These are phyloP conservation scores for Hyppa rectilinea DNA, from an alignment of 2,888 invertebrate species.

Conservation along the genomic window DNA sequence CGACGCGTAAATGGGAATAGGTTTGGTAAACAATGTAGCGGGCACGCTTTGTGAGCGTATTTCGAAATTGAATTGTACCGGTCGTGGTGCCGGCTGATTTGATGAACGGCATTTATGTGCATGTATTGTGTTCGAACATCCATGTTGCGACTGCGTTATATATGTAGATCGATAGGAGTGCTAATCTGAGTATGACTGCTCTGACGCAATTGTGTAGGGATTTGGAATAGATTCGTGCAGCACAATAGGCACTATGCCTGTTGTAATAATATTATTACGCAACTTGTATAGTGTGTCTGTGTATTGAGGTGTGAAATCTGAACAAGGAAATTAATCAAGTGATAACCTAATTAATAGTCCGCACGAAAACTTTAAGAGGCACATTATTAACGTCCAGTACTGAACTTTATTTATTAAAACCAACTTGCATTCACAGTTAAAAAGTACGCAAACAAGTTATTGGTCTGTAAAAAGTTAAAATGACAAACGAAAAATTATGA, in stretches of 20 bases:
- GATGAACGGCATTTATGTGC: constrained; percentile 70
- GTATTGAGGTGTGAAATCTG: not conserved
- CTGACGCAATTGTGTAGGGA: constrained; percentile 39
- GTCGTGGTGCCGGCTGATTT: constrained; percentile 67
- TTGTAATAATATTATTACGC: not conserved
- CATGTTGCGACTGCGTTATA: constrained; percentile 26
- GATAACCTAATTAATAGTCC: not conserved
- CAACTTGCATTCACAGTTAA: too few relatives aligned
- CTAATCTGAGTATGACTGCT: constrained; percentile 47
- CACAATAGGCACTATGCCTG: not conserved
- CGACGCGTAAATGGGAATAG: constrained; percentile 67
- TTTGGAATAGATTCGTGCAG: constrained; percentile 15
- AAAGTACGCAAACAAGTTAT: too few relatives aligned
- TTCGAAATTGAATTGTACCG: constrained; percentile 75
- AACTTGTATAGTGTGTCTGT: not conserved
- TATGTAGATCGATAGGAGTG: constrained; percentile 22
- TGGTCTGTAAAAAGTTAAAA: too few relatives aligned
- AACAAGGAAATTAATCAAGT: not conserved
- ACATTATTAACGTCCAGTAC: not conserved
- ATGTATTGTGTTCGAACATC: constrained; percentile 52
- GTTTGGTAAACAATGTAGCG: constrained; percentile 72
- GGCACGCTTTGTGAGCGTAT: constrained; percentile 70
- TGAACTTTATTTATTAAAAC: too few relatives aligned
- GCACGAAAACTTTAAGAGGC: not conserved
- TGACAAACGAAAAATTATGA: too few relatives aligned